Evolutionary conservation across 2,113 vertebrate genomes (phyloP).

Genomic region (Todiramphus chloris): DNA sequence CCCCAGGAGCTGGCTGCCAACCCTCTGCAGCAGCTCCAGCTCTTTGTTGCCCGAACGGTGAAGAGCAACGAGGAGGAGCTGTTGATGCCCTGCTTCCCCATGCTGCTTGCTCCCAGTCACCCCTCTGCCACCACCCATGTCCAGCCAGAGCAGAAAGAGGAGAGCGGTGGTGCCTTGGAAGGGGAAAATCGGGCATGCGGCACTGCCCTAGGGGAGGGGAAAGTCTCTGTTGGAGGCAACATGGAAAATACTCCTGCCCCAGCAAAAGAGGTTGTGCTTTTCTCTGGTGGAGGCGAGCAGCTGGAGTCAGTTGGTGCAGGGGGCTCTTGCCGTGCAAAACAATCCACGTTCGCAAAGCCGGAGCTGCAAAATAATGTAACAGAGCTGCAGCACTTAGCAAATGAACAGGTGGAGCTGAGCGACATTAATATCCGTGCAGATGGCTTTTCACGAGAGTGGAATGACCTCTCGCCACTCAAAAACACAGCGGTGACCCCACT

Average conservation of each 20-base stretch:
- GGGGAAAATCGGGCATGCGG: background rate
- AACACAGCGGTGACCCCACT: background rate
- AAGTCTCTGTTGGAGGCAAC: background rate
- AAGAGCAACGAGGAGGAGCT: constrained; percentile 65
- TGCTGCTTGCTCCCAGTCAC: background rate
- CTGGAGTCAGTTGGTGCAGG: background rate
- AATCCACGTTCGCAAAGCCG: background rate
- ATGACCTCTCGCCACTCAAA: constrained; percentile 24
- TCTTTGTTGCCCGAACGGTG: constrained; percentile 65
- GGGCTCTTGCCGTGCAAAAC: background rate
- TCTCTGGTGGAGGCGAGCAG: background rate
- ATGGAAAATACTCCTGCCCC: background rate
- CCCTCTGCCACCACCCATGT: background rate
- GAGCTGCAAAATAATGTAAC: background rate
- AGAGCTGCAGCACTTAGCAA: background rate
- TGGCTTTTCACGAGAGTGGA: constrained; percentile 2
- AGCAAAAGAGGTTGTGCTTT: background rate
- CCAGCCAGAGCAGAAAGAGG: background rate
- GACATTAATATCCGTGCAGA: constrained; percentile 35
- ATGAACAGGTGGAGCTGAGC: background rate
- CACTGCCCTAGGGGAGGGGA: background rate
- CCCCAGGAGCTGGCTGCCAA: constrained; percentile 24
- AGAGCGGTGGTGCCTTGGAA: fast-evolving
- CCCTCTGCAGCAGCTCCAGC: constrained; percentile 70
- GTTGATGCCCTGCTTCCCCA: constrained; percentile 13